These are phyloP conservation scores for Lasius platythorax DNA, from an alignment of 2,888 invertebrate species.

Conservation along the genomic window DNA sequence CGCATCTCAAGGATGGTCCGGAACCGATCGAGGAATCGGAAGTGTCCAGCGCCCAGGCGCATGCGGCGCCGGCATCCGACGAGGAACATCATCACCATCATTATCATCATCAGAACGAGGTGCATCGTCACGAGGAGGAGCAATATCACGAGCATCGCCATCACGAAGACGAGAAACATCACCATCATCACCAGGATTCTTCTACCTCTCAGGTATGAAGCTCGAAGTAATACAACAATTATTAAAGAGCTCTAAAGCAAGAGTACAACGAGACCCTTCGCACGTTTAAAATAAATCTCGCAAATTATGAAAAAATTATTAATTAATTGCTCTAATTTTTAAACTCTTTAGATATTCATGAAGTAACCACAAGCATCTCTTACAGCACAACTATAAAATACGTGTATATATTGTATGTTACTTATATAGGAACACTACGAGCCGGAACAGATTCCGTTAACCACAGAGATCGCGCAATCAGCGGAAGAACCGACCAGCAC, in stretches of 20 bases:
- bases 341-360: background rate
- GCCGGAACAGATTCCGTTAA: slow-evolving; percentile 45
- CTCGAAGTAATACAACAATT: background rate
- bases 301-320: background rate
- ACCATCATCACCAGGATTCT: slow-evolving; percentile 32
- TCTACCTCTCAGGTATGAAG: slow-evolving; percentile 10
- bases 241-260: background rate
- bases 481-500: slow-evolving; percentile 67
- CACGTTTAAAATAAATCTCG: background rate
- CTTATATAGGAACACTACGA: slow-evolving; percentile 59
- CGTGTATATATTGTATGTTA: background rate
- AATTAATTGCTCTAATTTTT: background rate
- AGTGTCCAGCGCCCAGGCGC: slow-evolving; percentile 81
- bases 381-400: background rate
- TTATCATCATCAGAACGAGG: slow-evolving; percentile 47
- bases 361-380: background rate
- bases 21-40: slow-evolving; percentile 78
- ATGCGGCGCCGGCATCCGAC: slow-evolving; percentile 76
- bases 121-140: slow-evolving; percentile 58
- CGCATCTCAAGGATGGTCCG: slow-evolving; percentile 75
- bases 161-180: slow-evolving; percentile 36
- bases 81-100: slow-evolving; percentile 57
- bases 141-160: slow-evolving; percentile 46
- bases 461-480: slow-evolving; percentile 64
- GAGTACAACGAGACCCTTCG: no score